phyloP scores from a whole-genome alignment of 2,888 invertebrate genomes.

The Helleia helle region DNA sequence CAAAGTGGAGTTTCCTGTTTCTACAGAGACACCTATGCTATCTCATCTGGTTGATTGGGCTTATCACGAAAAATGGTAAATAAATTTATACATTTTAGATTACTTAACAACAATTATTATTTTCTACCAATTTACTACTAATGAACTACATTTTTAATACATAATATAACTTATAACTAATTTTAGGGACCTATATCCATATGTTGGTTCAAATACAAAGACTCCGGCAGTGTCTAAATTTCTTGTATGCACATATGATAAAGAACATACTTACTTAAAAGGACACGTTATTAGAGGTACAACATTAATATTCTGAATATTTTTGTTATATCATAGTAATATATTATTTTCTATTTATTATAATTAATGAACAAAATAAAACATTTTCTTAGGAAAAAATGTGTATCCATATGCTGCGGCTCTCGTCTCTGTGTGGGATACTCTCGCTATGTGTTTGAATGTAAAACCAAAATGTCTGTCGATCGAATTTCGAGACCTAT shows the following conservation, averaged over 20 bases:
- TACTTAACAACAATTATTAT: too few species aligned
- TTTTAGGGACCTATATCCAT: not conserved
- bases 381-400: constrained; percentile 68
- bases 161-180: not conserved
- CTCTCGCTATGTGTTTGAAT: constrained; percentile 73
- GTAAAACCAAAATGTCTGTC: constrained; percentile 74
- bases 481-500: constrained; percentile 79
- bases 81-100: constrained; percentile 8
- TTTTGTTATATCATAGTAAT: not conserved
- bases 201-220: constrained; percentile 34
- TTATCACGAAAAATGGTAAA: constrained; percentile 79
- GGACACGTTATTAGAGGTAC: constrained; percentile 86
- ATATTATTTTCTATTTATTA: not conserved
- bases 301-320: too few species aligned
- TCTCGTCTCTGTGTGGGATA: constrained; percentile 81
- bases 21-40: constrained; percentile 86
- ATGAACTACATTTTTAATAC: not conserved
- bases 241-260: not conserved
- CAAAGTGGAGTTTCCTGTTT: constrained; percentile 83
- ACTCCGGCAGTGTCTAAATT: constrained; percentile 20
- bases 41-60: constrained; percentile 88
- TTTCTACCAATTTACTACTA: not conserved
- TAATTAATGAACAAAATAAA: not conserved
- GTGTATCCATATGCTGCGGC: constrained; percentile 86
- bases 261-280: constrained; percentile 74